Evolutionary conservation across 2,797 vertebrate species (phyloP), one percentile per base, ranked within the genome.

Genomic region (Falco biarmicus): DNA sequence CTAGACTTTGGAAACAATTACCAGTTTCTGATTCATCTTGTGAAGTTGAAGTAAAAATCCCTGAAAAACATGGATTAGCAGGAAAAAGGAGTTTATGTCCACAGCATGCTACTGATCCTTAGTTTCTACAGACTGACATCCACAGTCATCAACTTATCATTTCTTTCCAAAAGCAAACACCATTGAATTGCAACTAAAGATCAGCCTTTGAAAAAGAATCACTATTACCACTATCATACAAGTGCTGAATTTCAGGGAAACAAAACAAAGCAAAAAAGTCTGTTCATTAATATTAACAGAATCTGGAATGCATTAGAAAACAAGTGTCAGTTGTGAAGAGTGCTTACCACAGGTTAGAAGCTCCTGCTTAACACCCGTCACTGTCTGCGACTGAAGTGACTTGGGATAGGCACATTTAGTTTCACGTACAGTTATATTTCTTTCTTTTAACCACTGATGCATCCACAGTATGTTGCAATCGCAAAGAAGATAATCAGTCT

Each of bases 401-500:
- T 99, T 99, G 2, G 99, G 99, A 93, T 98, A 99, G 5, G 98
- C 99, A 97, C 99, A 99, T 90, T 98, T 98, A 4, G 99, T 99
- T 96, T 99, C 99, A 90, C 99, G 99, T 10, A 99, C 98, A 0
- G 96, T 98, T 77, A 99, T 97, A 90, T 98, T 99, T 94, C 97
- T 98, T 54, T 99, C 99, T 95, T 98, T 99, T 77, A 99, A 98
- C 99, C 99, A 99, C 37, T 97, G 98, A 81, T 99, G 98, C 97
- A 99, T 98, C 99, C 99, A 99, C 59, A 98, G 78, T 59, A 99
- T 98, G 97, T 99, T 99, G 96, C 99, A 99, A 97, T 99, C 99
- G 45, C 99, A 99, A 87, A 99, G 97, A 91, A 99, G 98, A 95
- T 98, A 99, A 25, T 99, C 99, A 4, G 99, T 99, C 98, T 99